Evolutionary conservation across 2,797 vertebrate genomes (phyloP).

Genomic region (Gymnoscopelus braueri): DNA sequence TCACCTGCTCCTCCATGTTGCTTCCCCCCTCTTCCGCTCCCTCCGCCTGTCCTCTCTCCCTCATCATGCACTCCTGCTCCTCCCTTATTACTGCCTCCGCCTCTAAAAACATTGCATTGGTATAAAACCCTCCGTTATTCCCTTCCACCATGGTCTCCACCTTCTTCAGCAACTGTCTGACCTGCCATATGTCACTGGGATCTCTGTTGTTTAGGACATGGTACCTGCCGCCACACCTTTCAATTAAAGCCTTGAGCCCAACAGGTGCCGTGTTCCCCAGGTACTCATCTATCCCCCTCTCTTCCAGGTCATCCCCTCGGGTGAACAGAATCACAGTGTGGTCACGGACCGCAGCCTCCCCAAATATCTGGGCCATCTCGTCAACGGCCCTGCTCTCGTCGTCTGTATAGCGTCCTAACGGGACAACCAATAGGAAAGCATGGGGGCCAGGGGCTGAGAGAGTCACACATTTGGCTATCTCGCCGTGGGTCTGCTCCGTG

Average conservation of each 20-base stretch:
- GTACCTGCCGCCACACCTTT: constrained; percentile 75
- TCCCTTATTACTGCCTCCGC: constrained; percentile 74
- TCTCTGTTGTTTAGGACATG: constrained; percentile 81
- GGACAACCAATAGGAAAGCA: constrained; percentile 82
- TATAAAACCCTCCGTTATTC: constrained; percentile 68
- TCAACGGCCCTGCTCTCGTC: constrained; percentile 63
- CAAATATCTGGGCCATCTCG: constrained; percentile 73
- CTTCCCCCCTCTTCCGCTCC: constrained; percentile 26
- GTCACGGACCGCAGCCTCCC: constrained; percentile 62
- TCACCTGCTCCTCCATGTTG: constrained; percentile 4
- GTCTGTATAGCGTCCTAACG: constrained; percentile 82
- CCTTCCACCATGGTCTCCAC: constrained; percentile 72
- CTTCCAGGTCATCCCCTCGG: constrained; percentile 76
- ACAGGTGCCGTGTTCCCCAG: constrained; percentile 62
- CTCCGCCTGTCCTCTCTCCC: constrained; percentile 46
- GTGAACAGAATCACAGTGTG: constrained; percentile 83
- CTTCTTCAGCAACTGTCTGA: constrained; percentile 70
- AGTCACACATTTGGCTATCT: constrained; percentile 79
- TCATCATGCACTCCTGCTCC: constrained; percentile 71
- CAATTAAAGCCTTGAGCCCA: constrained; percentile 69
- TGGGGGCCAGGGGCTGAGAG: constrained; percentile 82
- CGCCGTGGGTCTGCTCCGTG: constrained; percentile 62
- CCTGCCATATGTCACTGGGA: constrained; percentile 60
- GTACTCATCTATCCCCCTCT: constrained; percentile 64
- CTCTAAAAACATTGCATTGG: constrained; percentile 68